Conservation (phyloP, 2,888 invertebrate species). For the Noctuana brunneofusca region DNA sequence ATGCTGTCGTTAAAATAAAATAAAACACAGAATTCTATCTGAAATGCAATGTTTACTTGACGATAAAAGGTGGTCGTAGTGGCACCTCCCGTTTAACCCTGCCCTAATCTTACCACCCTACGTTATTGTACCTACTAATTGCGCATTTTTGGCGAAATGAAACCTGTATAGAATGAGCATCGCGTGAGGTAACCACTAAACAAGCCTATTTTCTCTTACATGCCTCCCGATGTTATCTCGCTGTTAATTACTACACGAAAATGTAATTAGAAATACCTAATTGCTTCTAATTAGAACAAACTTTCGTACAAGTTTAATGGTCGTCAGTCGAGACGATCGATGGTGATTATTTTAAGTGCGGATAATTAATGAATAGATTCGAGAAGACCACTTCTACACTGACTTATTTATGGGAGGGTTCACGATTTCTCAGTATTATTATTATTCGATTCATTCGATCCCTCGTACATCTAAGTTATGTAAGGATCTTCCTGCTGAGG, state of each 20-base stretch:
- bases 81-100: too few species aligned
- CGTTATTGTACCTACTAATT: slow-evolving; percentile 2
- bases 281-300: slow-evolving; percentile 32
- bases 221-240: slow-evolving; percentile 31
- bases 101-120: not conserved
- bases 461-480: too few species aligned
- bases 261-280: slow-evolving; percentile 35
- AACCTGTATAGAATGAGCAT: slow-evolving; percentile 10
- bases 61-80: too few species aligned
- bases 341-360: slow-evolving; percentile 17
- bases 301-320: slow-evolving; percentile 26
- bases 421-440: not conserved
- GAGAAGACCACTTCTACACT: not conserved
- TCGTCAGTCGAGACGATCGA: not conserved
- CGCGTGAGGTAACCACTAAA: slow-evolving; percentile 28
- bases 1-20: too few species aligned
- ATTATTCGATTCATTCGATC: too few species aligned
- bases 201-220: slow-evolving; percentile 24
- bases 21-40: too few species aligned
- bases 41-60: too few species aligned
- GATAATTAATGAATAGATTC: slow-evolving; percentile 8
- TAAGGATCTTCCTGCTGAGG: too few species aligned
- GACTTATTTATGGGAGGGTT: not conserved
- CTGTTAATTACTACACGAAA: slow-evolving; percentile 37
- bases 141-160: not conserved